A percentile compares a stretch with the other conserved stretches of the same genome.
phyloP scores from a whole-genome alignment of 2,113 vertebrate species.

The Sinocyclocheilus grahami region DNA sequence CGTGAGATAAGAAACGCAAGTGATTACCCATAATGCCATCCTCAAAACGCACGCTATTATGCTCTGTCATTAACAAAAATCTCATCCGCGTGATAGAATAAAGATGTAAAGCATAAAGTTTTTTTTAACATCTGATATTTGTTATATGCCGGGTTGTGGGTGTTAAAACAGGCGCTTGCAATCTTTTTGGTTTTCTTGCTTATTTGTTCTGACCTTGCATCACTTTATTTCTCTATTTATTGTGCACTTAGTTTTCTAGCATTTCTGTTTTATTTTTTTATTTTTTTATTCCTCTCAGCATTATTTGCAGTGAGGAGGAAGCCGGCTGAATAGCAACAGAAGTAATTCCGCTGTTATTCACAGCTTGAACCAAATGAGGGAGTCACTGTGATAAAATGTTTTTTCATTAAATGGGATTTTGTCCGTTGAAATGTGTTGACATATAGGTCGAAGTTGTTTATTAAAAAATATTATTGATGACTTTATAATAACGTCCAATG shows the following conservation, averaged over 20 bases:
- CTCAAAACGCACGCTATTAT: slow-evolving; percentile 34
- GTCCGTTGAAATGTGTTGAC: not conserved
- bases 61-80: slow-evolving; percentile 19
- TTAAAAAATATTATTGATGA: slow-evolving; percentile 15
- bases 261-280: not conserved
- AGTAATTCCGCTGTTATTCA: not conserved
- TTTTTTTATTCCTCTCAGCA: not conserved
- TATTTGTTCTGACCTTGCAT: not conserved
- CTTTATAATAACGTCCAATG: not conserved
- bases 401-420: slow-evolving; percentile 5
- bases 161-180: not conserved
- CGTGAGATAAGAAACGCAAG: slow-evolving; percentile 46
- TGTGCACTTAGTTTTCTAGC: not conserved
- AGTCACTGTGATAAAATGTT: not conserved
- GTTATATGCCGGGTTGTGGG: not conserved
- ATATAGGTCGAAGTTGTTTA: not conserved
- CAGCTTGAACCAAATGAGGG: not conserved
- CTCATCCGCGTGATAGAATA: slow-evolving; percentile 15
- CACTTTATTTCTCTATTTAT: not conserved
- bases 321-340: not conserved
- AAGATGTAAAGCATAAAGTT: not conserved
- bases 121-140: slow-evolving; percentile 9
- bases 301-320: not conserved
- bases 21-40: slow-evolving; percentile 41
- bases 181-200: not conserved